Base-by-base conservation (phyloP, 2,797 vertebrate genomes). In the Trichosurus vulpecula region DNA sequence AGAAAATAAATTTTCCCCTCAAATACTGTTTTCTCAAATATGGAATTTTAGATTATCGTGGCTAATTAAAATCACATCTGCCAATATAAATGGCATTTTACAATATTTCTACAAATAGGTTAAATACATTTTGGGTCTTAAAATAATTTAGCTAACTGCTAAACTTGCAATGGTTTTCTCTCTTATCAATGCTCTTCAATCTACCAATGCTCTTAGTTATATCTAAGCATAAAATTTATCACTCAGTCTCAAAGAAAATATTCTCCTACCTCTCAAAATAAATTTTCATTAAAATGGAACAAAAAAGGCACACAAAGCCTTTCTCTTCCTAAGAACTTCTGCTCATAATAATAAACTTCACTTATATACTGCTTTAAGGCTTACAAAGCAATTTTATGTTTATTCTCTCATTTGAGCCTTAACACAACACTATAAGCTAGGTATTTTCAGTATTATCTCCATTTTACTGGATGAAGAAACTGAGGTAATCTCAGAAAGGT, bases 221-320 rank as follows among this genome's bases (percentile, higher is more conserved):
- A 81, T 1, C 41, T 92, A 90, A 47, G 35, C 11, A 89, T 41
- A 87, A 27, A 91, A 22, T 95, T 90, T 94, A 81, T 81, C 5
- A 81, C 22, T 47, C 41, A 81, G 35, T 19, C 92, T 90, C 95
- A 54, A 95, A 97, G 95, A 54, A 95, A 95, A 97, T 94, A 52
- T 92, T 30, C 25, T 52, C 55, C 10, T 91, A 53, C 93, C 35
- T 29, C 41, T 92, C 11, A 95, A 91, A 92, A 66, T 52, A 74
- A 81, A 93, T 81, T 90, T 81, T 91, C 90, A 94, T 94, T n/a
- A 91, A 95, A 93, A 58, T 31, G 51, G 54, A 92, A 95, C 11
- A 91, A 95, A 92, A 58, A 30, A 30, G 52, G 94, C 92, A 92
- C 30, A 92, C 93, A 90, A 16, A 93, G 22, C 25, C 41, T 47